These are phyloP conservation scores for Sebastes diaconus DNA, from an alignment of 2,797 vertebrate species.

Conservation along the genomic window DNA sequence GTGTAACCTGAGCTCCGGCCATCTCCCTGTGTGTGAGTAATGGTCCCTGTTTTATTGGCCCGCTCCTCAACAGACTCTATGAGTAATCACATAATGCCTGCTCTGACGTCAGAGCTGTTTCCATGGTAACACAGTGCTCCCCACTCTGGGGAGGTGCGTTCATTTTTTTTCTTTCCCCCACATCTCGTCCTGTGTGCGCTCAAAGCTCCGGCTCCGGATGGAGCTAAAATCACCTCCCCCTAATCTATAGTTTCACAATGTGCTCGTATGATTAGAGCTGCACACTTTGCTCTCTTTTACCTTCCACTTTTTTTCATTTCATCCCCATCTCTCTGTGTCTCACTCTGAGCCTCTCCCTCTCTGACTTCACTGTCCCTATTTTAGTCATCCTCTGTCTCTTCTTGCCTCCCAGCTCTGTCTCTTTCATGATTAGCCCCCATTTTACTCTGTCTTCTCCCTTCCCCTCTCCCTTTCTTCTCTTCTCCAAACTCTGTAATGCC, in stretches of 20 bases:
- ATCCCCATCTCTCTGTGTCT: conserved; percentile 19
- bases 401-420: conserved; percentile 48
- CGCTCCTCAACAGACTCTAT: conserved; percentile 81
- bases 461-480: conserved; percentile 37
- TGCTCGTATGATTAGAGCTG: conserved; percentile 32
- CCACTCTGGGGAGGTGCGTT: conserved; percentile 76
- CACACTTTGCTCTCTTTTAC: conserved; percentile 48
- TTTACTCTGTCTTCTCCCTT: conserved; percentile 43
- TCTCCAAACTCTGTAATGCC: conserved; percentile 55
- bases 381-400: conserved; percentile 42
- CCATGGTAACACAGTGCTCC: conserved; percentile 79
- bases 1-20: conserved; percentile 75
- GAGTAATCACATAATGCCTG: conserved; percentile 85
- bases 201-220: conserved; percentile 60
- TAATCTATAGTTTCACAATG: conserved; percentile 55
- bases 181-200: conserved; percentile 65
- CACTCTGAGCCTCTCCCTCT: conserved; percentile 21
- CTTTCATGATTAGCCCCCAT: conserved; percentile 48
- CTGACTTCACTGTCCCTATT: conserved; percentile 39
- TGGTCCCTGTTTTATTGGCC: conserved; percentile 82
- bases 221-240: conserved; percentile 57
- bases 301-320: conserved; percentile 8
- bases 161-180: conserved; percentile 55
- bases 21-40: conserved; percentile 77
- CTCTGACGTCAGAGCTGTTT: conserved; percentile 82